A percentile compares a stretch with the other conserved stretches of the same genome.
Evolutionary conservation across 1,140 invertebrate species (phyloP).

Genomic region (Myzus persicae): DNA sequence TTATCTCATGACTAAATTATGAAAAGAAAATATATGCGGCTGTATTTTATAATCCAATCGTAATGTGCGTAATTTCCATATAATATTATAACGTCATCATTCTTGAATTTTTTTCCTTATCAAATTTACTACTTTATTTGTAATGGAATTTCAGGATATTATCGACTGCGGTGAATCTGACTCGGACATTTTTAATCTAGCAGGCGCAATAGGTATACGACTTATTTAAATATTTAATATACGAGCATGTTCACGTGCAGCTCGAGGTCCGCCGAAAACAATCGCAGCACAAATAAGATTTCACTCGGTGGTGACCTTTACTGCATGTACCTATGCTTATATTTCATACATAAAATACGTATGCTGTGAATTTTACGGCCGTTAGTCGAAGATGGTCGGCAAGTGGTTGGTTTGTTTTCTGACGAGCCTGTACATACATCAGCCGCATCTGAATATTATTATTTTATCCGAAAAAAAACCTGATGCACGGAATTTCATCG

Average conservation of each 20-base stretch:
- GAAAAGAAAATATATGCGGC: background rate
- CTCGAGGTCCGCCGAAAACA: background rate
- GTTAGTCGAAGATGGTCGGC: background rate
- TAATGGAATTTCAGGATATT: background rate
- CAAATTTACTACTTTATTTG: background rate
- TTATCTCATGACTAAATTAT: slow-evolving; percentile 25
- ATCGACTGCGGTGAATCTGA: background rate
- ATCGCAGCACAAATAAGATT: background rate
- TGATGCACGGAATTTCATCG: too few species aligned
- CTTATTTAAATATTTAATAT: background rate
- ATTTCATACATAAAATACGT: background rate
- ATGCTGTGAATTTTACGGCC: background rate
- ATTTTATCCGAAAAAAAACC: background rate
- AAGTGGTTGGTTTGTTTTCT: too few species aligned
- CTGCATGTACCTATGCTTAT: background rate
- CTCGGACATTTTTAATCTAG: background rate
- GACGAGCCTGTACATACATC: too few species aligned
- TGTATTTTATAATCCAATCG: background rate
- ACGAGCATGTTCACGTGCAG: too few species aligned
- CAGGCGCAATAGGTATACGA: background rate
- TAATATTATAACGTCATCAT: background rate
- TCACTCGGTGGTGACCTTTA: background rate
- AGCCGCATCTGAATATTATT: too few species aligned
- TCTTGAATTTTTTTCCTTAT: background rate
- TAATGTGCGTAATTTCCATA: background rate